Evolutionary conservation across 2,113 vertebrate genomes (phyloP).

Genomic region (Anas platyrhynchos): DNA sequence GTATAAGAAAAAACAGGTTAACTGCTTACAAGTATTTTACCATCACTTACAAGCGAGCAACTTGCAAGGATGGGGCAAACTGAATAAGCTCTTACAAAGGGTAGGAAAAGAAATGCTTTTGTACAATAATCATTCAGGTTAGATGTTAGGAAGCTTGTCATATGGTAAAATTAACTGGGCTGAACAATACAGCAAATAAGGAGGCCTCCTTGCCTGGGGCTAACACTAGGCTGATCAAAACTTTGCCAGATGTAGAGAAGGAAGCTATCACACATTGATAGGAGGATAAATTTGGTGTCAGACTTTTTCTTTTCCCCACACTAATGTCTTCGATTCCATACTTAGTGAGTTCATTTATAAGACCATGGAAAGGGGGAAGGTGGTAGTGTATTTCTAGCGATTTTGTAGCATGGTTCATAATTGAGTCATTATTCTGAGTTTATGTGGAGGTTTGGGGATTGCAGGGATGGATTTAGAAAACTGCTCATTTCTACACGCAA

Average conservation of each 20-base stretch:
- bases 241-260: not conserved
- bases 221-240: not conserved
- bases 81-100: not conserved
- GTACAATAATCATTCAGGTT: not conserved
- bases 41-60: not conserved
- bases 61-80: not conserved
- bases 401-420: not conserved
- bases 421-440: constrained; percentile 38
- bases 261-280: not conserved
- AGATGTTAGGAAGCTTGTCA: not conserved
- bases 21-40: not conserved
- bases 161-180: not conserved
- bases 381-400: not conserved
- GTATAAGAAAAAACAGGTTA: not conserved
- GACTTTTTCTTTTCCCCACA: not conserved
- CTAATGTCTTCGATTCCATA: not conserved
- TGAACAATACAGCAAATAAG: not conserved
- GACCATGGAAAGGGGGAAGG: not conserved
- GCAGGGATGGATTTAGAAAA: constrained; percentile 22
- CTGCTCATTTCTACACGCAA: constrained; percentile 11
- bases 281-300: not conserved
- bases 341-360: not conserved
- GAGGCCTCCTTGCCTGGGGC: not conserved
- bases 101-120: not conserved
- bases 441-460: constrained; percentile 2